These are phyloP conservation scores for Passerina amoena DNA, from an alignment of 2,113 vertebrate species.

Conservation along the genomic window DNA sequence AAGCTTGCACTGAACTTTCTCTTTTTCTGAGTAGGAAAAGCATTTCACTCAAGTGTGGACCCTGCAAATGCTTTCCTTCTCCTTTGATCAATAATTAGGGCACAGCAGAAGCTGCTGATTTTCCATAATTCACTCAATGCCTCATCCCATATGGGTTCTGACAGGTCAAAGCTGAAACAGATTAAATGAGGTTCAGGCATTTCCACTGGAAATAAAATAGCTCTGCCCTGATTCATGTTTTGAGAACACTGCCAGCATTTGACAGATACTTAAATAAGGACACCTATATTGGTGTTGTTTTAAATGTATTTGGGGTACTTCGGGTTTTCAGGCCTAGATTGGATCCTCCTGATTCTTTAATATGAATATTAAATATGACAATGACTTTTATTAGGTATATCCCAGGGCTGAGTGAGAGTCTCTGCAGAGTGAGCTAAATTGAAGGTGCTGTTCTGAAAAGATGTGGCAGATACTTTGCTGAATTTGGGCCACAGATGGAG, in stretches of 20 bases:
- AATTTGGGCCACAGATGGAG: not conserved
- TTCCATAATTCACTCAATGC: not conserved
- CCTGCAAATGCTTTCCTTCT: not conserved
- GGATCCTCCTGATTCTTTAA: not conserved
- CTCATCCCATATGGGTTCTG: constrained; percentile 7
- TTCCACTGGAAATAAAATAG: constrained; percentile 37
- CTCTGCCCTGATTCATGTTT: constrained; percentile 43
- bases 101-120: not conserved
- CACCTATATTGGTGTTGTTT: not conserved
- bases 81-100: constrained; percentile 16
- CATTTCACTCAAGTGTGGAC: not conserved
- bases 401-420: not conserved
- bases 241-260: not conserved
- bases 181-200: constrained; percentile 34
- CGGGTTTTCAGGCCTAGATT: not conserved
- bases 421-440: not conserved
- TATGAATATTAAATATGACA: not conserved
- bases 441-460: not conserved
- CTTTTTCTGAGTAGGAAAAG: not conserved
- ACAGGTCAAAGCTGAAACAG: constrained; percentile 37
- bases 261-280: constrained; percentile 17
- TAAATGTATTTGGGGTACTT: not conserved
- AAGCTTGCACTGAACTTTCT: not conserved
- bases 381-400: not conserved
- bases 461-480: not conserved